Evolutionary conservation across 2,888 invertebrate species (phyloP), one percentile per base, ranked within the genome.

Genomic region (Flexamia atlantica): DNA sequence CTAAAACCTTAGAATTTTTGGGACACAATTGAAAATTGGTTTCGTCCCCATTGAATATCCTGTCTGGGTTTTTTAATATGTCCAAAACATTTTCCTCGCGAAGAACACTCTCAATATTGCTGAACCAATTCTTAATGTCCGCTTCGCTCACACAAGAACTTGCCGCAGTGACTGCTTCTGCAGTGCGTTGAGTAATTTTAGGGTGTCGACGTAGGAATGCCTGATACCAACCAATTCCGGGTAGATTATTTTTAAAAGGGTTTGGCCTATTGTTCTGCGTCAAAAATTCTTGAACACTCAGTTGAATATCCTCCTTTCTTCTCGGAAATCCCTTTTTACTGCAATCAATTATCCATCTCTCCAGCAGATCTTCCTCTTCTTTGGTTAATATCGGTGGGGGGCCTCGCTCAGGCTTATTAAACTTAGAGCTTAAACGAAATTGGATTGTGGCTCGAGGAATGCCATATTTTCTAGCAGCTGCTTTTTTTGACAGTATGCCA

Each of bases 11-110:
- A 12, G 42, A 80, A 17, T 83, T 83, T 82, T 86, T 86, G 4
- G 87, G 88, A 84, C 89, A 89, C 5, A 89, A 83, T 84, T 87
- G 85, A 85, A 89, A 89, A 83, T 85, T 85, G 9, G 88, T 88
- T 86, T 89, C 88, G 85, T 89, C 88, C 1, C 87, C 87, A 86
- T 88, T 88, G 81, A 87, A 88, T 17, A 89, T 86, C 82, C 88
- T 68, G n/a, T 36, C 84, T 14, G 88, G 87, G 70, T 89, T 87
- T 53, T 85, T 20, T n/a, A 88, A 74, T 76, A 88, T 85, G 28
- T 87, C 57, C 3, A 81, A 25, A 12, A 79, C 80, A 57, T 85
- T 60, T 81, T 87, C 86, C 81, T 87, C 86, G 83, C 83, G 85
- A 9, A 88, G 74, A 81, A 84, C 86, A 42, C 80, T 20, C 81